Evolutionary conservation across 2,888 invertebrate species (phyloP), one percentile per base, ranked within the genome.

Genomic region (Cheilosia urbana): DNA sequence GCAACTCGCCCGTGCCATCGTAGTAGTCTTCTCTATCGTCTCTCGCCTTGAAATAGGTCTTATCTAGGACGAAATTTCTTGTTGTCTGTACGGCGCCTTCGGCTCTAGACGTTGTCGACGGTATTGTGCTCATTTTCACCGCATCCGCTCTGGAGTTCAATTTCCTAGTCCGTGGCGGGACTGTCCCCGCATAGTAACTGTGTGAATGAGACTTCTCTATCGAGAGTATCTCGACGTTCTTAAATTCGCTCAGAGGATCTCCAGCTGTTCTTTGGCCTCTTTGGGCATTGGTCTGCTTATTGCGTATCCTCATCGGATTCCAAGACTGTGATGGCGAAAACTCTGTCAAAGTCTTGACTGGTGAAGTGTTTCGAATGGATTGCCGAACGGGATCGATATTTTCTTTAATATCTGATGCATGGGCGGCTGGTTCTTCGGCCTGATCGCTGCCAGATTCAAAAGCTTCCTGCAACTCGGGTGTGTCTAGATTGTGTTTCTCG

Each of bases 181-280:
- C 81, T 2, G 92, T 90, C 11, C 93, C 93, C 45, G 91, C 93
- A 80, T 92, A 93, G 68, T 90, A 93, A 76, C 92, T 91, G 55
- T 92, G 90, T 0, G 93, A 93, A 65, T 90, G 89, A 0, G 93
- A 93, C 83, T 92, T 92, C 69, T 92, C 90, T 37, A 93, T 90
- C 2, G 90, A 90, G 2, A 92, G 87, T 17, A 89, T 88, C 11
- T 89, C 89, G 13, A 89, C 62, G 27, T 88, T 85, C 21, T 87
- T 77, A 3, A 81, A 45, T 21, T 83, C 58, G n/a, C 80, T 53
- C 19, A 81, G 34, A 11, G 51, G 2, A 17, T 0, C 68, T 15
- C 47, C 49, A 6, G 63, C 27, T 60, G 51, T 60, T 9, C 71
- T 71, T 42, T 76, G 79, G 30, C 63, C 73, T 57, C 60, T 69